Evolutionary conservation across 2,888 invertebrate genomes (phyloP), one percentile per base, ranked within the genome.

Genomic region (Celastrina argiolus): DNA sequence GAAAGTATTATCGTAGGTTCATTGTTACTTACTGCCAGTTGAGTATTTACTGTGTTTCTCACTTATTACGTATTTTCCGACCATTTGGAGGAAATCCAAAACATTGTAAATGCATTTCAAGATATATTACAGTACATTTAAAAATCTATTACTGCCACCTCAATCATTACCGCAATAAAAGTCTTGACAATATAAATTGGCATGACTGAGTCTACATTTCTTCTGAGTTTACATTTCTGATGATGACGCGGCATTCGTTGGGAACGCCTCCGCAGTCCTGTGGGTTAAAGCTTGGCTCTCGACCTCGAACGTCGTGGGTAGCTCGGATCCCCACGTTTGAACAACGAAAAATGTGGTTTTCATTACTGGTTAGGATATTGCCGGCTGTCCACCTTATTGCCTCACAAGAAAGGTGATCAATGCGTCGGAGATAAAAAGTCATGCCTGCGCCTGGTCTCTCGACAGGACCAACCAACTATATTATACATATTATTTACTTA

Each of bases 141-240:
- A 59, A 59, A 59, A 59, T 59, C 34, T 59, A 59, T 59, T 59
- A 59, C 31, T 59, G 59, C n/a, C 59, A 59, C 34, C 34, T 59
- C 59, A 31, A 59, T 59, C 59, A 59, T 59, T 59, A 34, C 10
- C 16, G 31, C n/a, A 59, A 34, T 59, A 59, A 59, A 59, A 34
- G 34, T 59, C 16, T 34, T 34, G 31, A 58, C 59, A 10, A 4
- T 59, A 59, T 59, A 16, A 34, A 59, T 59, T 31, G 34, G 10
- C 59, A 34, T 59, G 59, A 34, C 16, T 36, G 8, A 18, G 16
- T 59, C 34, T 18, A 59, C 58, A 8, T 10, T 5, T n/a, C n/a
- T n/a, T n/a, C n/a, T n/a, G n/a, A n/a, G 51, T 26, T 12, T 14
- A 12, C 51, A 22, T 22, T 51, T 51, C 12, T 51, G 22, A 51